phyloP scores from a whole-genome alignment of 2,113 vertebrate species.

The Dunckerocampus dactyliophorus region DNA sequence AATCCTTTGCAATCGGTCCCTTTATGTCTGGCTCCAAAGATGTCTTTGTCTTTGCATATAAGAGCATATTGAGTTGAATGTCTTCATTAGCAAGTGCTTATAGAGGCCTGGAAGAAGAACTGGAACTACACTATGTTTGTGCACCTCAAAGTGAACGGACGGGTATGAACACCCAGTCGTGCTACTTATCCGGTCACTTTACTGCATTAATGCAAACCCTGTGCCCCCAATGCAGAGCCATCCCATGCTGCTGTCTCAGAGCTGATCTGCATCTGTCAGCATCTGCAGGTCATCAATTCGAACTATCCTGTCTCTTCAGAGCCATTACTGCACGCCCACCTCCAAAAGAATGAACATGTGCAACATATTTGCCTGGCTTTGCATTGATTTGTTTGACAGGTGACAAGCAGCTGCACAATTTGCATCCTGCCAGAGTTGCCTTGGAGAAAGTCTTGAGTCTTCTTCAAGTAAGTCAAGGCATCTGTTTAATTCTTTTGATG shows the following conservation, averaged over 20 bases:
- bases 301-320: not conserved
- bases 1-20: too few relatives aligned
- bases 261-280: not conserved
- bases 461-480: slow-evolving; percentile 2
- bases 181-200: not conserved
- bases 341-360: slow-evolving; percentile 11
- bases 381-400: slow-evolving; percentile 67
- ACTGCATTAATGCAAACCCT: not conserved
- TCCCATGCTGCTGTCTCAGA: not conserved
- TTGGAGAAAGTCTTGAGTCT: slow-evolving; percentile 15
- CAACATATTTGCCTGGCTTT: slow-evolving; percentile 64
- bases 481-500: slow-evolving; percentile 6
- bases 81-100: too few relatives aligned
- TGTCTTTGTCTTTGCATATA: too few relatives aligned
- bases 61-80: too few relatives aligned
- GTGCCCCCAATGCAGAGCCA: not conserved
- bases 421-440: slow-evolving; percentile 55
- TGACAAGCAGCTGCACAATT: slow-evolving; percentile 49
- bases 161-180: not conserved
- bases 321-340: slow-evolving; percentile 1
- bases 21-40: too few relatives aligned
- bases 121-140: not conserved
- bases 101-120: not conserved
- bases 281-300: not conserved
- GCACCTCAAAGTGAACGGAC: not conserved